These are phyloP conservation scores for Ephestia elutella DNA, from an alignment of 1,140 invertebrate genomes.

Conservation along the genomic window DNA sequence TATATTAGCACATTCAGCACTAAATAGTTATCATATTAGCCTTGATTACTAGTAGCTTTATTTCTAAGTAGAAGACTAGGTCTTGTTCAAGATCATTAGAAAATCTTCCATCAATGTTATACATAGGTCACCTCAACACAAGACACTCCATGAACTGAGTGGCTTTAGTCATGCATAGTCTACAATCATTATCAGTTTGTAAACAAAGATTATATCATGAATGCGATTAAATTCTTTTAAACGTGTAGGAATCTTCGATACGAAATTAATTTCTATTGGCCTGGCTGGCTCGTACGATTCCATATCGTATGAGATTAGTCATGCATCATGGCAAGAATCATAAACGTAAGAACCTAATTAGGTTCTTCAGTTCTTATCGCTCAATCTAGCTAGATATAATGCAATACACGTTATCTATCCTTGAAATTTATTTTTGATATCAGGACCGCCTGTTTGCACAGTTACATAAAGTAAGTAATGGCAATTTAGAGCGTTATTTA, in stretches of 20 bases:
- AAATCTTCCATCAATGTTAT: too few species aligned
- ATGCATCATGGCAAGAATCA: not conserved
- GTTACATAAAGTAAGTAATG: too few species aligned
- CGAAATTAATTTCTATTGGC: not conserved
- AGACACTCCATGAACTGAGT: too few species aligned
- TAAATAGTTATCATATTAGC: too few species aligned
- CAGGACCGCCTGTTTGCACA: not conserved
- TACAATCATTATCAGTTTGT: not conserved
- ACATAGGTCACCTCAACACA: too few species aligned
- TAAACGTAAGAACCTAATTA: not conserved
- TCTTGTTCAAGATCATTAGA: not conserved
- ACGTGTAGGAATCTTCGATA: not conserved
- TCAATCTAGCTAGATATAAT: not conserved
- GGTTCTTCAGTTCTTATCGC: not conserved
- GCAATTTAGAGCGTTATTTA: too few species aligned
- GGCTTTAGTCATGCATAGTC: not conserved
- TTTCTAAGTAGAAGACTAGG: too few species aligned
- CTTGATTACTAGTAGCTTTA: too few species aligned
- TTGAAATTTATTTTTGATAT: not conserved
- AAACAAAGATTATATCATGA: not conserved
- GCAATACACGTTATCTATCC: conserved; percentile 3
- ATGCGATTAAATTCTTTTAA: not conserved
- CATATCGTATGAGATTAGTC: not conserved
- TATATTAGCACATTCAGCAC: too few species aligned
- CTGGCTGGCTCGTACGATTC: not conserved